Base-by-base conservation (phyloP, 2,888 invertebrate species). In the Melieria crassipennis region DNA sequence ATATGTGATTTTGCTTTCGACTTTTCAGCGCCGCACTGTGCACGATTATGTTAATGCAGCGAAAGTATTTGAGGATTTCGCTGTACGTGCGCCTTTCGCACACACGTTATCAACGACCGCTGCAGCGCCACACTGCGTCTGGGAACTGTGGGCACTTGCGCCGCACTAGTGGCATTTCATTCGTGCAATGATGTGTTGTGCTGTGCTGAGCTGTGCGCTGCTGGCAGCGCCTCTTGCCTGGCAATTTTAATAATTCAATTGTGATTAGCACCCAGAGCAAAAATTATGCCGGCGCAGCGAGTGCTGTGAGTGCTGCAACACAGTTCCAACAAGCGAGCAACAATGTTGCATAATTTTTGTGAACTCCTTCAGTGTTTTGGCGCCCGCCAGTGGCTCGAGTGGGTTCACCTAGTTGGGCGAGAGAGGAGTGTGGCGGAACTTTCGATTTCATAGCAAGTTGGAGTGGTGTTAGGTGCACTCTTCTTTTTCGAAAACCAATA, bases 211-310 rank as follows among this genome's bases (percentile, higher is more conserved):
- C 3, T 30, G 30, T 30, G 30, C 30, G 30, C 30, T 30, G 30
- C 30, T 30, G 30, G 30, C 3, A 30, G 30, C 30, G 30, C 2
- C 30, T 30, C 30, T 30, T 30, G 30, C 30, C 30, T 42, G 56
- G 56, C 9, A 63, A 63, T 69, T 56, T 57, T 69, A 69, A 62
- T 62, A 69, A 63, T 56, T 69, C 63, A 63, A 48, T 48, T 57
- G 69, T 63, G 69, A 69, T 69, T 69, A 62, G 56, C 48, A 62
- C 56, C 69, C 42, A 13, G 57, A 42, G 69, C 48, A 63, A 57
- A 48, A 62, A 48, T 69, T 60, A n/a, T 60, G 13, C 58, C 45
- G 5, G 45, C n/a, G 42, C 6, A 11, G 30, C 52, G 43, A 13
- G 11, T 56, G 7, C 13, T 16, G 11, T 56, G 13, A 9, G 10